phyloP scores from a whole-genome alignment of 2,113 vertebrate species.

The Cottus gobio region DNA sequence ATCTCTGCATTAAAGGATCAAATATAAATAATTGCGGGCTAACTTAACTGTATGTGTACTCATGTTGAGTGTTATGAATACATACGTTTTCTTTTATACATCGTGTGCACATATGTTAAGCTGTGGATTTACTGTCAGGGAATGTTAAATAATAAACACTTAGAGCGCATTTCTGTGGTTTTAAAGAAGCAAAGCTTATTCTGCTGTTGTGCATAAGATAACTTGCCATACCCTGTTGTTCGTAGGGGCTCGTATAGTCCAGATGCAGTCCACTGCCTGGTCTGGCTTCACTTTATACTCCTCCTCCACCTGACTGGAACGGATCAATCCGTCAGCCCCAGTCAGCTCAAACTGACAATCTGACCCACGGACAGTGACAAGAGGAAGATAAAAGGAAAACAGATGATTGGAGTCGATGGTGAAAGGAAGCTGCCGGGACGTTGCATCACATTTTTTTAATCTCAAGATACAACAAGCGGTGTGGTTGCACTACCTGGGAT shows the following conservation, averaged over 20 bases:
- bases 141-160: background rate
- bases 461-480: background rate
- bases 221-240: slow-evolving; percentile 87
- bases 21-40: background rate
- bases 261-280: slow-evolving; percentile 96
- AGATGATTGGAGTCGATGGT: background rate
- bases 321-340: slow-evolving; percentile 91
- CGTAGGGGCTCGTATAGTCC: slow-evolving; percentile 93
- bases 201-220: background rate
- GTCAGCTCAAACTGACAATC: slow-evolving; percentile 96
- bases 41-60: background rate
- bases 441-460: background rate
- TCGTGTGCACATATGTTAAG: background rate
- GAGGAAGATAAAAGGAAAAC: slow-evolving; percentile 2
- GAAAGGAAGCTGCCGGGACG: background rate
- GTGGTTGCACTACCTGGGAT: slow-evolving; percentile 89
- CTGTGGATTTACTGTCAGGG: background rate
- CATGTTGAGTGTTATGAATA: background rate
- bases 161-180: background rate
- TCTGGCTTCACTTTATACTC: slow-evolving; percentile 91
- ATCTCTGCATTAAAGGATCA: slow-evolving; percentile 10
- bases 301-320: slow-evolving; percentile 96
- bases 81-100: background rate
- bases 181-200: background rate
- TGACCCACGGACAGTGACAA: slow-evolving; percentile 62